Evolutionary conservation across 2,113 vertebrate species (phyloP), one percentile per base, ranked within the genome.

Genomic region (Guaruba guarouba): DNA sequence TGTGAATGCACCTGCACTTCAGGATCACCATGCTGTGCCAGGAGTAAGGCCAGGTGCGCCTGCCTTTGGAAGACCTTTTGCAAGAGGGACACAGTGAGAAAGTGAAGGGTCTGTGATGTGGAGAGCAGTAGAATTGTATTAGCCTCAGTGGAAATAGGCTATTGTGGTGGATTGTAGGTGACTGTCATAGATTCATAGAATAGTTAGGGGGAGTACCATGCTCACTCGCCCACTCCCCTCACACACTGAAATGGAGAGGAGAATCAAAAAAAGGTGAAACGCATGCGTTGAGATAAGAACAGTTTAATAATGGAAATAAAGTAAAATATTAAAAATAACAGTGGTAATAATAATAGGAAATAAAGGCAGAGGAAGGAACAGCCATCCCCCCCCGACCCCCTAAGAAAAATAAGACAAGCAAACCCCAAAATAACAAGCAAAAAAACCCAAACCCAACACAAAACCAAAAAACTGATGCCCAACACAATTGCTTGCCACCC

Each of bases 21-120:
- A 22, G 0, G 4, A 17, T 64, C 35, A 31, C 44, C 16, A 3
- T 1, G 2, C 37, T 11, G 10, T 46, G 25, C n/a, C 62, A 43
- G 37, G 29, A 46, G 43, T 10, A 14, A 73, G 83, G 48, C 23
- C 15, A 11, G 13, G 17, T 8, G 23, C 9, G 7, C 24, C 25
- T 18, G 39, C 4, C 27, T 25, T 49, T 27, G 28, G 28, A 43
- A 48, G 11, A 77, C 8, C 49, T 5, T 61, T 19, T 61, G 44
- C 39, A 54, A 25, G 63, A 48, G n/a, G 35, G 43, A 35, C 18
- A 6, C 7, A 17, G 37, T 17, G 51, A 76, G n/a, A 17, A 64
- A 41, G n/a, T 5, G 22, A 31, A 33, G 24, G 3, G 37, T 76
- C 44, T 69, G 54, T 33, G 24, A 2, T 10, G 17, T 23, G 29